A percentile compares a stretch with the other conserved stretches of the same genome.
These are phyloP conservation scores for Daphoenositta chrysoptera DNA, from an alignment of 2,113 vertebrate species.

Conservation along the genomic window DNA sequence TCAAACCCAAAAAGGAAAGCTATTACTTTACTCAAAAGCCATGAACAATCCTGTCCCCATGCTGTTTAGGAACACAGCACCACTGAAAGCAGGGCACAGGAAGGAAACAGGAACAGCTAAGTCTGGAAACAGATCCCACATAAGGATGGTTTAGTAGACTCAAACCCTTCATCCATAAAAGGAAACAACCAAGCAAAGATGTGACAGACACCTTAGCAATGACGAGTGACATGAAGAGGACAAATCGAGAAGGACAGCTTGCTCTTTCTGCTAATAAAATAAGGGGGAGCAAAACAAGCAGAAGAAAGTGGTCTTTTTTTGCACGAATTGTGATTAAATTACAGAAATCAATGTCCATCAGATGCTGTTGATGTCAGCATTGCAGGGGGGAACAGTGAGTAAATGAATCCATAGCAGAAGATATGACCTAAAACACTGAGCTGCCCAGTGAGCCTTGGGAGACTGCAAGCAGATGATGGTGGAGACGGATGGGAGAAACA, in stretches of 20 bases:
- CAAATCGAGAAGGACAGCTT: neutral
- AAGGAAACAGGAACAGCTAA: neutral
- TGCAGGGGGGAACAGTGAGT: neutral
- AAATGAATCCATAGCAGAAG: neutral
- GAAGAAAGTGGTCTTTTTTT: neutral
- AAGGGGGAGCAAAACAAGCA: neutral
- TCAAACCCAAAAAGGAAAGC: neutral
- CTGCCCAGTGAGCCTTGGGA: neutral
- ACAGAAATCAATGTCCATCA: neutral
- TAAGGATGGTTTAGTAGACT: neutral
- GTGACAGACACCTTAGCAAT: neutral
- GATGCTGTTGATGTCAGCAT: neutral
- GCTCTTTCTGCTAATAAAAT: slow-evolving; percentile 5
- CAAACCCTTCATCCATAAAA: neutral
- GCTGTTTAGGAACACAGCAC: neutral
- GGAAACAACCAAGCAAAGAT: neutral
- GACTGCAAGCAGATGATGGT: neutral
- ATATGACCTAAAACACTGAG: neutral
- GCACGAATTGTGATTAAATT: neutral
- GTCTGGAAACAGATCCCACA: neutral
- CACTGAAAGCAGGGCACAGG: neutral
- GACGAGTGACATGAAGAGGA: neutral
- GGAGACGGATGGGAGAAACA: neutral
- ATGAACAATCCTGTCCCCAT: neutral
- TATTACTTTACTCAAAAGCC: neutral